Conservation (phyloP, 2,797 vertebrate species). For the Tolypeutes matacus region DNA sequence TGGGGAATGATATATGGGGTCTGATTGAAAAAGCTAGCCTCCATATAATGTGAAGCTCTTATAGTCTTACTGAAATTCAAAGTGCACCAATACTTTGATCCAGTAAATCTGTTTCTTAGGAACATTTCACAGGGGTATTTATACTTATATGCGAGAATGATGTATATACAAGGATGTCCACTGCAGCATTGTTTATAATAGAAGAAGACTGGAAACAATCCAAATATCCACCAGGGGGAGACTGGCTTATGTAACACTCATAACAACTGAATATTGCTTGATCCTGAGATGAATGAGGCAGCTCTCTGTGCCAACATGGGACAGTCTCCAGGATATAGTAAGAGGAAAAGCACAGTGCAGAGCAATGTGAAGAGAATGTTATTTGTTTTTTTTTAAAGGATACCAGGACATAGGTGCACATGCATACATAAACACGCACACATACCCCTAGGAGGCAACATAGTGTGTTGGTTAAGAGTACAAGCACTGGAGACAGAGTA, state of each 20-base stretch:
- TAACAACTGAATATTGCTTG: not conserved
- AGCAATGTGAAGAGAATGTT: not conserved
- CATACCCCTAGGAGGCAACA: not conserved
- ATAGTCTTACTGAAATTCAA: not conserved
- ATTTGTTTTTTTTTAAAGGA: not conserved
- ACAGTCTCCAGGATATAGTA: not conserved
- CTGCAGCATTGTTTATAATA: not conserved
- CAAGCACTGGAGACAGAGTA: not conserved
- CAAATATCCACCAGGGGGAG: not conserved
- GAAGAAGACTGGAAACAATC: not conserved
- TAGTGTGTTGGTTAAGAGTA: not conserved
- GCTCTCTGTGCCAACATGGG: not conserved
- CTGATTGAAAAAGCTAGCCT: not conserved
- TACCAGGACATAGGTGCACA: too few relatives aligned
- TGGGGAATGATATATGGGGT: not conserved
- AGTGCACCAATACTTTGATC: not conserved
- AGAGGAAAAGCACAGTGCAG: not conserved
- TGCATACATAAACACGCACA: too few relatives aligned
- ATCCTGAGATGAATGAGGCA: not conserved
- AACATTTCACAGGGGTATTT: not conserved
- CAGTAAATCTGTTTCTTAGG: not conserved
- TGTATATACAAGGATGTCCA: not conserved
- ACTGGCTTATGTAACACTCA: not conserved
- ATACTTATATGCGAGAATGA: not conserved
- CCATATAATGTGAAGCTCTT: not conserved